These are phyloP conservation scores for Coryphaenoides rupestris DNA, from an alignment of 2,113 vertebrate genomes.

Conservation along the genomic window DNA sequence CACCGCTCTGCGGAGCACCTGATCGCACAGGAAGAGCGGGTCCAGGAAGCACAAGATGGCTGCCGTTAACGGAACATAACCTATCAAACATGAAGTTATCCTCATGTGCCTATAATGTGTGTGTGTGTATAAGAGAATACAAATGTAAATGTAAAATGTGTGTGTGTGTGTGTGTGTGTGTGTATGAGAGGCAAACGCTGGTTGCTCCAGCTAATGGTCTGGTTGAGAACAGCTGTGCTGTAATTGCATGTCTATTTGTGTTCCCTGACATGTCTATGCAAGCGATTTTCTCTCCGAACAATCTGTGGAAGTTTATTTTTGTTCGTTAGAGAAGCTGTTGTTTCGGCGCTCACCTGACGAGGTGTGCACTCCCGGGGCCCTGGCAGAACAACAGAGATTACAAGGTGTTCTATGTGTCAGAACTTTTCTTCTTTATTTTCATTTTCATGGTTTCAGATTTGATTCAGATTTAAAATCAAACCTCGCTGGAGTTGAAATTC, in stretches of 20 bases:
- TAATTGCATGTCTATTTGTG: conserved; percentile 2
- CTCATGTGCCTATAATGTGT: too few relatives aligned
- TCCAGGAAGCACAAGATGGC: neutral
- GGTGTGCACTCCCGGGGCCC: neutral
- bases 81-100: too few relatives aligned
- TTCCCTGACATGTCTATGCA: neutral
- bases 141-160: too few relatives aligned
- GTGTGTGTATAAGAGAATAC: too few relatives aligned
- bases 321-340: neutral
- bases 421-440: too few relatives aligned
- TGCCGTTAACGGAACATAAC: too few relatives aligned
- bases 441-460: too few relatives aligned
- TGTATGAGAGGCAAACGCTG: neutral
- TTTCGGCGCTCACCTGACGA: neutral
- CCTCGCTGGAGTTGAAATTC: too few relatives aligned
- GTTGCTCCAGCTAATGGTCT: neutral
- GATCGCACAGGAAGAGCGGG: neutral
- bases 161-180: too few relatives aligned
- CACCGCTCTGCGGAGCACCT: neutral
- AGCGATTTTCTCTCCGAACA: neutral
- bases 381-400: too few relatives aligned
- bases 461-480: too few relatives aligned
- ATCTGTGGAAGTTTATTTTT: neutral
- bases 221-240: neutral
- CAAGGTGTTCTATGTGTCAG: too few relatives aligned